These are phyloP conservation scores for Tautogolabrus adspersus DNA, from an alignment of 2,113 vertebrate species.

Conservation along the genomic window DNA sequence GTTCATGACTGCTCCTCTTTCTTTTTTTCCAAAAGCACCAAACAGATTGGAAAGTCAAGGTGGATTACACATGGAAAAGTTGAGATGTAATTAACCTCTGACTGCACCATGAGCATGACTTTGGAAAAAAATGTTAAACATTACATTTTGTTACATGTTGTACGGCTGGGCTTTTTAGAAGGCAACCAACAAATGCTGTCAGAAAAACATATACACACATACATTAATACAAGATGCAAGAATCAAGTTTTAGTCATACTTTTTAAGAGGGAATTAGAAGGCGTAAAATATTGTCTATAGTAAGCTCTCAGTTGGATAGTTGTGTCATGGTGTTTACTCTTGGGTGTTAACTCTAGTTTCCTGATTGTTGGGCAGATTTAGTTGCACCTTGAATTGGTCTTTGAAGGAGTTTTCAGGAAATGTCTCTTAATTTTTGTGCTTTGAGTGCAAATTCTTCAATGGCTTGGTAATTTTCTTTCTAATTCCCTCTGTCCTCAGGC, in stretches of 20 bases:
- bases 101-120: slow-evolving; percentile 30
- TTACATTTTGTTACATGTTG: slow-evolving; percentile 14
- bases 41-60: slow-evolving; percentile 51
- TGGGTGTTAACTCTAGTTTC: slow-evolving; percentile 29
- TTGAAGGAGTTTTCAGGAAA: slow-evolving; percentile 65
- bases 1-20: slow-evolving; percentile 26
- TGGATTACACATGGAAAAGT: slow-evolving; percentile 59
- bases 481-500: slow-evolving; percentile 81
- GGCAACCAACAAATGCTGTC: background rate
- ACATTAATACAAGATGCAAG: background rate
- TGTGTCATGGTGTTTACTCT: slow-evolving; percentile 17
- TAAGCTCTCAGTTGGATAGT: background rate
- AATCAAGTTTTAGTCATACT: too few relatives aligned
- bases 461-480: slow-evolving; percentile 80
- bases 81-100: slow-evolving; percentile 75
- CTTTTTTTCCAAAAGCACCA: slow-evolving; percentile 50
- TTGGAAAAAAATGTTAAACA: slow-evolving; percentile 32
- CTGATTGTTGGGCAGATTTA: slow-evolving; percentile 46
- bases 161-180: background rate
- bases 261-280: too few relatives aligned
- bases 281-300: background rate
- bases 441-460: slow-evolving; percentile 76
- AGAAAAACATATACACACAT: background rate
- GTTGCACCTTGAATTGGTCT: slow-evolving; percentile 56
- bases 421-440: slow-evolving; percentile 69